Percentiles rank a stretch among this genome's conserved stretches.
Evolutionary conservation across 2,113 vertebrate genomes (phyloP).

Genomic region (Pseudopipra pipra): DNA sequence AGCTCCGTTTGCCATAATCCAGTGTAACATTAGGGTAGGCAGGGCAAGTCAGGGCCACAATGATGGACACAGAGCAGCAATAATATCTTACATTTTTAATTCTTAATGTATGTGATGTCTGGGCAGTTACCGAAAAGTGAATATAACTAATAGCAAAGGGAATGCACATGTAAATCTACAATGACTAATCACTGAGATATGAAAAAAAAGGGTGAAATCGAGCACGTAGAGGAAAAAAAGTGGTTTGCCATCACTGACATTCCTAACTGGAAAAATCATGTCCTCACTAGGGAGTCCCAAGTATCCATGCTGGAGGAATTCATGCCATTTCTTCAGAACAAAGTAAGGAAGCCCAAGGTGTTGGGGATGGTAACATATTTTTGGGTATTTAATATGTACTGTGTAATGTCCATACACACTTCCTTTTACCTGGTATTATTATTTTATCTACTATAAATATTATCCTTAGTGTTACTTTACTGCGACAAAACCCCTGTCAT

Average conservation of each 20-base stretch:
- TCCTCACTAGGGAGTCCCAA: not conserved
- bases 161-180: not conserved
- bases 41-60: not conserved
- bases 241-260: not conserved
- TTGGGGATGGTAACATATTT: not conserved
- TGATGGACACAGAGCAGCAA: not conserved
- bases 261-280: not conserved
- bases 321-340: not conserved
- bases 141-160: not conserved
- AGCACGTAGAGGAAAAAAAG: not conserved
- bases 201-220: not conserved
- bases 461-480: not conserved
- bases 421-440: not conserved
- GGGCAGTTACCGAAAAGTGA: not conserved
- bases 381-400: not conserved
- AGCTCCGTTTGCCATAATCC: not conserved
- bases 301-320: not conserved
- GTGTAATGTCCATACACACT: too few relatives aligned
- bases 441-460: not conserved
- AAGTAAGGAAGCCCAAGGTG: accelerated
- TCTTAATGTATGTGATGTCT: not conserved
- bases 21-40: not conserved
- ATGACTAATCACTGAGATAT: not conserved
- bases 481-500: not conserved
- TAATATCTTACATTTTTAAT: not conserved